These are phyloP conservation scores for Acipenser oxyrinchus DNA, from an alignment of 2,797 vertebrate species.

Conservation along the genomic window DNA sequence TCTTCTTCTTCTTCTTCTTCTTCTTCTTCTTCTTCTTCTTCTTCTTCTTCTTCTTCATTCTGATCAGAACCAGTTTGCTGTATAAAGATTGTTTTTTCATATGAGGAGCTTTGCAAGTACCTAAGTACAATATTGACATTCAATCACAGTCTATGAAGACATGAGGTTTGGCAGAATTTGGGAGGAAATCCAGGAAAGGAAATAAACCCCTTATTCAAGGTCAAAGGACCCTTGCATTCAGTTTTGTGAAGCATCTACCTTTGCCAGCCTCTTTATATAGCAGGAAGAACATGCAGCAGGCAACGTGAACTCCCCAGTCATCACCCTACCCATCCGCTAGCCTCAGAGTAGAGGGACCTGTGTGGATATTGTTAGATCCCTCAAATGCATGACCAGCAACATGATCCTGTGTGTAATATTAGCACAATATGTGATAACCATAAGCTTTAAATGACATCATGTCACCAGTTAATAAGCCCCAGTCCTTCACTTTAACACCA, in stretches of 20 bases:
- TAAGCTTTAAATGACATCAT: slow-evolving; percentile 26
- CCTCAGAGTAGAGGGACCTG: background rate
- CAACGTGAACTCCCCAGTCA: slow-evolving; percentile 13
- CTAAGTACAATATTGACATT: too few species aligned
- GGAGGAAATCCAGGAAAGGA: too few species aligned
- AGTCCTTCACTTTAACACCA: slow-evolving; percentile 22
- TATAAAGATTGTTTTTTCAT: too few species aligned
- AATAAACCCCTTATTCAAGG: too few species aligned
- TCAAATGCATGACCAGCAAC: slow-evolving; percentile 14
- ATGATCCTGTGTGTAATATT: slow-evolving; percentile 23
- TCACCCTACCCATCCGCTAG: background rate
- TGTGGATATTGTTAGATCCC: slow-evolving; percentile 31
- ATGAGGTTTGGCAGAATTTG: too few species aligned
- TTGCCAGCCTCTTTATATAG: slow-evolving; percentile 3
- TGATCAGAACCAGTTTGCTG: too few species aligned
- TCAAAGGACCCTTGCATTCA: too few species aligned
- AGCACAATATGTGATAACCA: slow-evolving; percentile 33
- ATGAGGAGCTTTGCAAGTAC: too few species aligned
- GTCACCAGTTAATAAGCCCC: slow-evolving; percentile 27
- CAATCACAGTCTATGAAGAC: too few species aligned
- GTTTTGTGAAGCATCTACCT: background rate
- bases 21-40: too few species aligned
- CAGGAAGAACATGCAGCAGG: background rate
- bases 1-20: too few species aligned
- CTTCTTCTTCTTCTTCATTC: too few species aligned